Base-by-base conservation (phyloP, 2,888 invertebrate species). In the Volucella bombylans region DNA sequence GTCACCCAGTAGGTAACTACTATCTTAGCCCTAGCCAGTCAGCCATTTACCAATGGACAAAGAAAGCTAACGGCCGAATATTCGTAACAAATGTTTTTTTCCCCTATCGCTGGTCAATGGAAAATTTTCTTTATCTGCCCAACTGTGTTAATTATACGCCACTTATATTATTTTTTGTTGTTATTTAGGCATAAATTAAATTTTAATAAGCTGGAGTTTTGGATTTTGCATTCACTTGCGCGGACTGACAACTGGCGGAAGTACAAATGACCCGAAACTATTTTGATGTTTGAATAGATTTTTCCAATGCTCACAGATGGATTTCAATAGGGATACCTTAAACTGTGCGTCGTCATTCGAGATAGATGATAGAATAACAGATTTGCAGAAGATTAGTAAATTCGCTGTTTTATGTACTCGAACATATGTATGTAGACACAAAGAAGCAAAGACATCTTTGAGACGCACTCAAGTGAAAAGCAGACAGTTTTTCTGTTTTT, bases 251-350 rank as follows among this genome's bases (percentile, higher is more conserved):
- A 72, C 47, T 68, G 77, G 82, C 82, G 82, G 82, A 82, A 82
- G 78, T 73, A 50, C 82, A 82, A 82, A 82, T 82, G 82, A 82
- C 82, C 82, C 72, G 78, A 68, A 78, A 72, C 77, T 38, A 47
- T 71, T 72, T 73, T 54, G 61, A 50, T 52, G 50, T 47, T 77
- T 61, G 9, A 52, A 14, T 73, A 31, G 52, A 41, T 52, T 43
- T 6, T 61, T 41, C 45, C 50, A 62, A 49, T 69, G 23, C 15
- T 39, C 59, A 23, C 12, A 39, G 50, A 50, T 50, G 65, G 39
- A n/a, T 69, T 41, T 64, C 14, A 47, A 18, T 41, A 8, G 11
- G 8, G 18, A n/a, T 4, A 10, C 11, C 39, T 8, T 54, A 43
- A n/a, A 6, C 14, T 11, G 2, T 11, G 11, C 1, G 47, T 12